phyloP scores from a whole-genome alignment of 2,797 vertebrate genomes.

The Rhadinocentrus ornatus region DNA sequence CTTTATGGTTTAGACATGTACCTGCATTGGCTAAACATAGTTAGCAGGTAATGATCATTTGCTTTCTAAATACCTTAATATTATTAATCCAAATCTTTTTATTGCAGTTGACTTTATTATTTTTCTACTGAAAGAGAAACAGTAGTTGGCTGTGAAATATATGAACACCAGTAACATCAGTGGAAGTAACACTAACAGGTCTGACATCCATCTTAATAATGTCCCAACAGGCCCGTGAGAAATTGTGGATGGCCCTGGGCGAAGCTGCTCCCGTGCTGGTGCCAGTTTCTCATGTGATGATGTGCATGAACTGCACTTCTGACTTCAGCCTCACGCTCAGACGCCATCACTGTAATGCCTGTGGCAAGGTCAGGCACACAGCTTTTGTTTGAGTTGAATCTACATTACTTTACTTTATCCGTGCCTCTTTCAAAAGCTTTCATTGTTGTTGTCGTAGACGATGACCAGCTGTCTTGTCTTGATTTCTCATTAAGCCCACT shows the following conservation, averaged over 20 bases:
- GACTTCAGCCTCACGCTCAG: conserved; percentile 96
- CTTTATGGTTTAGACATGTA: not conserved
- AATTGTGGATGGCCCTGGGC: conserved; percentile 90
- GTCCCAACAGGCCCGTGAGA: conserved; percentile 88
- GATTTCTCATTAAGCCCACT: not conserved
- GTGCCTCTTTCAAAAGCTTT: not conserved
- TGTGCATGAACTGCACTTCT: conserved; percentile 98
- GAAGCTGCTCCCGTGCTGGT: conserved; percentile 92
- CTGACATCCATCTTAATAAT: not conserved
- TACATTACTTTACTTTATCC: not conserved
- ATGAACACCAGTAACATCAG: not conserved
- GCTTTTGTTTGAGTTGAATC: not conserved
- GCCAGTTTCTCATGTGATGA: conserved; percentile 92
- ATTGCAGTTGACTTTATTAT: not conserved
- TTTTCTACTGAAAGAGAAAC: not conserved
- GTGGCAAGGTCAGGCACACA: conserved; percentile 89
- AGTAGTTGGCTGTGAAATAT: not conserved
- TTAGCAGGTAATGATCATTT: too few relatives aligned
- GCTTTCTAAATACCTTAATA: too few relatives aligned
- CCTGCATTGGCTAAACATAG: not conserved
- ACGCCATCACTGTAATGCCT: conserved; percentile 95
- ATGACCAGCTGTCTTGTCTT: not conserved
- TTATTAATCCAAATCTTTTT: too few relatives aligned
- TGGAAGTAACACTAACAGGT: not conserved
- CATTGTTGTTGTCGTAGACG: not conserved